These are phyloP conservation scores for Sorex araneus DNA, from an alignment of 2,113 vertebrate genomes.

Conservation along the genomic window DNA sequence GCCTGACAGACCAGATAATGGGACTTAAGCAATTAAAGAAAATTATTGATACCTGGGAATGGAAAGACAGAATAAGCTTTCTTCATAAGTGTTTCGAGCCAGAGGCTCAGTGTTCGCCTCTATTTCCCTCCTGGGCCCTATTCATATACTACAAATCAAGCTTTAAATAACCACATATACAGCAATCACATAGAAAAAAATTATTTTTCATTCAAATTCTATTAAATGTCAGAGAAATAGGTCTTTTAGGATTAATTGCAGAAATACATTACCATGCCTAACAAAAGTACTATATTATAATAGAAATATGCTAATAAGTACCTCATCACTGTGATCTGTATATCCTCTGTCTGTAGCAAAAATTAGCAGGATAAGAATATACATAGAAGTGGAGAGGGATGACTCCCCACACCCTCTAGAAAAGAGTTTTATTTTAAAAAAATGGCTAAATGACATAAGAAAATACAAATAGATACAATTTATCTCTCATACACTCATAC, in stretches of 20 bases:
- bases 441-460: background rate
- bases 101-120: background rate
- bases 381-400: too few species aligned
- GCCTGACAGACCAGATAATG: slow-evolving; percentile 18
- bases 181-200: background rate
- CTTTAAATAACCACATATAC: background rate
- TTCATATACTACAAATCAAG: background rate
- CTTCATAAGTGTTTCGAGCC: background rate
- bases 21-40: slow-evolving; percentile 34
- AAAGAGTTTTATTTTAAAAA: background rate
- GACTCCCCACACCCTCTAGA: background rate
- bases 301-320: background rate
- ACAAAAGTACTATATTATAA: background rate
- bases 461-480: background rate
- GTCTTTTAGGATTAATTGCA: background rate
- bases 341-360: background rate
- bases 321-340: rapidly evolving
- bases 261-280: background rate
- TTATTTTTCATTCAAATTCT: background rate
- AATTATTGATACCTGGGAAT: slow-evolving; percentile 27
- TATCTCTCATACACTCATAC: background rate
- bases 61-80: background rate
- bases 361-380: too few species aligned
- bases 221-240: background rate
- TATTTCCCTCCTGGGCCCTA: background rate